Evolutionary conservation across 2,113 vertebrate species (phyloP), one percentile per base, ranked within the genome.

Genomic region (Ascaphus truei): DNA sequence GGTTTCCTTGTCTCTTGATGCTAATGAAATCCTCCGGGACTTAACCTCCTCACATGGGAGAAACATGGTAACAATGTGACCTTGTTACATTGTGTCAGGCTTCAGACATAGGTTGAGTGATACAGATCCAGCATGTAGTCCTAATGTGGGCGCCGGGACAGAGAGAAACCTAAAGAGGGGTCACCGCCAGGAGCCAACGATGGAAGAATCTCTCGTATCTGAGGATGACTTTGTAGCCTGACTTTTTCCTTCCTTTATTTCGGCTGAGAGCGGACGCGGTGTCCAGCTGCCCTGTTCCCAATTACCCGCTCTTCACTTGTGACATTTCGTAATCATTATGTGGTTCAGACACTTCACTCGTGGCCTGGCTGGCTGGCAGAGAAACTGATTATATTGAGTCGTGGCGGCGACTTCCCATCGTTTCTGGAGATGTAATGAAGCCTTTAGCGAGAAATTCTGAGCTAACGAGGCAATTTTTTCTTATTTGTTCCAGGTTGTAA

Each of bases 351-450:
- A 75, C 78, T 79, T 80, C 75, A 83, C 72, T 61, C 76, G 72
- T 74, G 77, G 72, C 74, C 62, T 71, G 74, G 57, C 80, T 79
- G 77, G 72, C 83, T 66, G 36, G 41, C 77, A 75, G 57, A 73
- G 79, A 81, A 76, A 80, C 81, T 72, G 67, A 78, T 75, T 73
- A 80, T 53, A 73, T 80, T 83, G 83, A 74, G 72, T 87, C 77
- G 59, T 72, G 77, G 78, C 73, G 73, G 77, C 43, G 16, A 72
- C 45, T 59, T 39, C 74, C 66, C 67, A 60, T 75, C 79, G 76
- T 72, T 72, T 77, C 75, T 63, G 72, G 78, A 79, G 71, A 80
- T 80, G 43, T 74, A 74, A 45, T 72, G 79, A 4, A 29, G 25
- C 73, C 79, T 77, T 76, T 71, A 76, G 79, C 58, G 71, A 71